Conservation (phyloP, 2,113 vertebrate genomes). For the Alouatta palliata region DNA sequence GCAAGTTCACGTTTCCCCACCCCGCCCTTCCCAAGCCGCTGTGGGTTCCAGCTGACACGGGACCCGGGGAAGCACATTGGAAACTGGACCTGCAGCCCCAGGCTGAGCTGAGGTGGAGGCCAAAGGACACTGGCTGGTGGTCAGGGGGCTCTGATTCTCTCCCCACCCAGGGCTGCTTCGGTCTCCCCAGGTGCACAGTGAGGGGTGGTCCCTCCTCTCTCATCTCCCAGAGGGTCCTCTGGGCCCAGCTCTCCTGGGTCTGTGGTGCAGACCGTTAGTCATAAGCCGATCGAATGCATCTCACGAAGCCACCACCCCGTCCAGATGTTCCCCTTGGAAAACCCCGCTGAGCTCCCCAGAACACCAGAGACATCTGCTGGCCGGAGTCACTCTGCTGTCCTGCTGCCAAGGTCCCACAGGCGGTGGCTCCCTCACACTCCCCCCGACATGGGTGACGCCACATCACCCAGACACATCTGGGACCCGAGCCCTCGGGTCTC, state of each 20-base stretch:
- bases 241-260: background rate
- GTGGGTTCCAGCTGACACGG: background rate
- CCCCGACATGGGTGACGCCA: background rate
- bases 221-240: background rate
- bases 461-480: background rate
- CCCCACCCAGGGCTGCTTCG: accelerated
- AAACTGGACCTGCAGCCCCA: background rate
- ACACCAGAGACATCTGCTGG: conserved; percentile 22
- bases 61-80: accelerated
- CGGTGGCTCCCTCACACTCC: background rate
- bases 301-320: background rate
- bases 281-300: background rate
- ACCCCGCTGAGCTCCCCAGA: background rate
- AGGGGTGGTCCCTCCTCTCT: background rate
- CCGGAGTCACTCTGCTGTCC: background rate
- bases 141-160: accelerated
- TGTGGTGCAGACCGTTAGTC: no score
- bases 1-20: accelerated
- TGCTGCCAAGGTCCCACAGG: background rate
- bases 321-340: conserved; percentile 63
- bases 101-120: accelerated
- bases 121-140: accelerated
- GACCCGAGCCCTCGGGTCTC: background rate
- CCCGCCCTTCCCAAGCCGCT: background rate
- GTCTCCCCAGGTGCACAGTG: background rate